Conservation (phyloP, 1,140 invertebrate species). For the Sarcophaga bullata region DNA sequence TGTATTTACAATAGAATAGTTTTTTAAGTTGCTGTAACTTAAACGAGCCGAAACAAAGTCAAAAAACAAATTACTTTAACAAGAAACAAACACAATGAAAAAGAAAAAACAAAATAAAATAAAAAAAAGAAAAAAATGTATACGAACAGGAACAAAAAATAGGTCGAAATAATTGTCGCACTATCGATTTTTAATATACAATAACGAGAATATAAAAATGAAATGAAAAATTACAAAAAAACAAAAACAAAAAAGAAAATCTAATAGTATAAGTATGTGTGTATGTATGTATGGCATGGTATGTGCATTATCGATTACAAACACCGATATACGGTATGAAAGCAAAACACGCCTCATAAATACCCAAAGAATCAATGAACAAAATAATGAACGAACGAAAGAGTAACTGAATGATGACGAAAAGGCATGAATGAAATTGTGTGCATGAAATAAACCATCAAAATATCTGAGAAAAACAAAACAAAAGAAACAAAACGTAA, state of each 20-base stretch:
- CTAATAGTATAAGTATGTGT: neutral
- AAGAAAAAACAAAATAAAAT: neutral
- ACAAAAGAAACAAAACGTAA: too few relatives aligned
- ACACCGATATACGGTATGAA: too few relatives aligned
- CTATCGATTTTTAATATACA: slow-evolving; percentile 26
- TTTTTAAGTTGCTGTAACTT: neutral
- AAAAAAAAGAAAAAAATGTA: neutral
- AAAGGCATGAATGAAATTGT: too few relatives aligned
- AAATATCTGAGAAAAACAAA: too few relatives aligned
- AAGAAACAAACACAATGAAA: neutral
- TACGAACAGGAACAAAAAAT: neutral
- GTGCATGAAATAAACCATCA: too few relatives aligned
- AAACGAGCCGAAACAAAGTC: slow-evolving; percentile 23
- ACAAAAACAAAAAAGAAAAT: neutral
- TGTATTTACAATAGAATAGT: slow-evolving; percentile 1
- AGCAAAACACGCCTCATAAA: too few relatives aligned
- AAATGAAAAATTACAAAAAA: neutral
- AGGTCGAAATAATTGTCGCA: slow-evolving; percentile 15
- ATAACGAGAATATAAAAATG: neutral
- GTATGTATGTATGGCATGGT: neutral
- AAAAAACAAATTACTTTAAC: slow-evolving; percentile 1
- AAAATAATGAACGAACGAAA: too few relatives aligned
- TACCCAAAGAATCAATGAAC: too few relatives aligned
- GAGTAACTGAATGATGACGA: too few relatives aligned
- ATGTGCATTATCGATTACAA: slow-evolving; percentile 10